phyloP scores from a whole-genome alignment of 1,140 invertebrate species.

The Akabosia matsudoensis region DNA sequence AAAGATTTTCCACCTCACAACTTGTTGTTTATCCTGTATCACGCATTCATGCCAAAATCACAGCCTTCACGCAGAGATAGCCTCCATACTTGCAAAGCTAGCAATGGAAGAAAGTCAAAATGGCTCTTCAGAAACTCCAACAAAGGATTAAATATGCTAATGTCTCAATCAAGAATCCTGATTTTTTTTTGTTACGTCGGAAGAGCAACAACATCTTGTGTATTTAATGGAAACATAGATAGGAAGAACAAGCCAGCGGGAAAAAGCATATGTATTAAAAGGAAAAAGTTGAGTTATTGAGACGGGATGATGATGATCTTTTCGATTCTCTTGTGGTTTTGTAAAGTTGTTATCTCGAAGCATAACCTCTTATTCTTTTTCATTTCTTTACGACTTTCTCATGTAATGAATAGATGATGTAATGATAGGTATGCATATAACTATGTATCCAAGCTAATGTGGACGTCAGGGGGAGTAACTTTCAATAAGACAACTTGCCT shows the following conservation, averaged over 20 bases:
- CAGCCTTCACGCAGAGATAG: no score
- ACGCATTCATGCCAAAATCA: not conserved
- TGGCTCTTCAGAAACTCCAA: no score
- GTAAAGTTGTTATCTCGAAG: not conserved
- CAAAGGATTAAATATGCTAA: constrained; percentile 14
- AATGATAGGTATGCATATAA: not conserved
- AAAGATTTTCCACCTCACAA: not conserved
- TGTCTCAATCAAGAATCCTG: constrained; percentile 32
- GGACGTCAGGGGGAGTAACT: not conserved
- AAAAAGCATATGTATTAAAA: not conserved
- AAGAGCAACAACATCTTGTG: not conserved
- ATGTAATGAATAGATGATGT: not conserved
- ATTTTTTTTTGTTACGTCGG: constrained; percentile 27
- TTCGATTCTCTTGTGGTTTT: not conserved
- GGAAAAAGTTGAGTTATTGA: not conserved
- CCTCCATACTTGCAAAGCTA: not conserved
- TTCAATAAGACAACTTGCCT: not conserved
- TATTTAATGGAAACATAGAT: not conserved
- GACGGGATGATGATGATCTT: not conserved
- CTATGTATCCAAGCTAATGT: not conserved
- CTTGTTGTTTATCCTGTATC: not conserved
- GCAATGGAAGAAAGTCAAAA: not conserved
- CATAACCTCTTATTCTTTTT: not conserved
- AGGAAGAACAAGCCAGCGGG: not conserved
- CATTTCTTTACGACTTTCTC: not conserved